Evolutionary conservation across 2,113 vertebrate genomes (phyloP), one percentile per base, ranked within the genome.

Genomic region (Gopherus flavomarginatus): DNA sequence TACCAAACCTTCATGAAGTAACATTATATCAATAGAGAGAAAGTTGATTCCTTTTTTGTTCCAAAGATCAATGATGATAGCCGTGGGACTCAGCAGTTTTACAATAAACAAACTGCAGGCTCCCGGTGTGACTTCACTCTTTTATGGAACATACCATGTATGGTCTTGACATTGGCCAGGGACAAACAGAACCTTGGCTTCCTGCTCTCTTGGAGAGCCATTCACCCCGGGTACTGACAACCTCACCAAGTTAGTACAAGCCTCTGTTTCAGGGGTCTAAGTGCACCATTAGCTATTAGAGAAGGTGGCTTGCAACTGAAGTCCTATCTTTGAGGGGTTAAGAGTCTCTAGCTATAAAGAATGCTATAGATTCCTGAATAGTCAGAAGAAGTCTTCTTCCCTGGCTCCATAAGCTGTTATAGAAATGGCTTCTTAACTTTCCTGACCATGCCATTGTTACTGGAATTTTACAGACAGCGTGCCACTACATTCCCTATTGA

Each of bases 381-480:
- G 11, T 83, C 72, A 52, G 83, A 92, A 56, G 44, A 38, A 93
- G 26, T 11, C 3, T 81, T 1, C 53, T 87, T 53, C 79, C 88
- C 35, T 0, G 6, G 72, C 44, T 78, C 27, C 84, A 77, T 1
- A 17, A 91, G 31, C 42, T 27, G 4, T 27, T 78, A 26, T 54
- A 65, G 69, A 75, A 0, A 0, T 75, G 83, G 57, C 50, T 29
- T 27, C 94, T 82, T 62, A 90, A 47, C 38, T 83, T 47, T 54
- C 49, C 47, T 54, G 57, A 35, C 79, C 27, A 57, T 0, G 0
- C 52, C 81, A 56, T 85, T 81, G 29, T 9, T 54, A 5, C 21
- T 85, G 79, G 54, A 65, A 86, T 26, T 53, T 78, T 78, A 44
- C 42, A 1, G 72, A 21, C 56, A 16, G 2, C 4, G n/a, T 8